These are phyloP conservation scores for Podarcis lilfordi DNA, from an alignment of 2,797 vertebrate species.

Conservation along the genomic window DNA sequence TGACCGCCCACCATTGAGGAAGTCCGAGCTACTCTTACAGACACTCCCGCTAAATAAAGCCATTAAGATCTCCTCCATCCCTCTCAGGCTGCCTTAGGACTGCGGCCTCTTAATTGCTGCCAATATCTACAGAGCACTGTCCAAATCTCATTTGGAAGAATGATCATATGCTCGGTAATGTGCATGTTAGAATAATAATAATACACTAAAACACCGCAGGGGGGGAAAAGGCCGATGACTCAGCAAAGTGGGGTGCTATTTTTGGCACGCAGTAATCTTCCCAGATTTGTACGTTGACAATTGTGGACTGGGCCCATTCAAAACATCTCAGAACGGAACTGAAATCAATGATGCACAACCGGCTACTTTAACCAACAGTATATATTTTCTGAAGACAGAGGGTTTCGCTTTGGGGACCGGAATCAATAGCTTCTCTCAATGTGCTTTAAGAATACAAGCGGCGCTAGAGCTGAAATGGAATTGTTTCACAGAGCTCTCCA, in stretches of 20 bases:
- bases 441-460: not conserved
- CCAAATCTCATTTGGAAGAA: slow-evolving; percentile 71
- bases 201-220: slow-evolving; percentile 59
- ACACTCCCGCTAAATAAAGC: slow-evolving; percentile 68
- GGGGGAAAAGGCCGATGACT: slow-evolving; percentile 63
- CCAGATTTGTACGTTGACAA: not conserved
- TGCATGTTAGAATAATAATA: slow-evolving; percentile 60
- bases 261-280: slow-evolving; percentile 48
- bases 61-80: slow-evolving; percentile 62
- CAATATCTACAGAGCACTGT: slow-evolving; percentile 56
- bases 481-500: not conserved
- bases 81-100: slow-evolving; percentile 57
- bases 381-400: slow-evolving; percentile 26
- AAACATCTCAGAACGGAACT: slow-evolving; percentile 40
- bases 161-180: slow-evolving; percentile 66
- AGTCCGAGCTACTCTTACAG: slow-evolving; percentile 41
- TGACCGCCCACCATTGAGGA: slow-evolving; percentile 69
- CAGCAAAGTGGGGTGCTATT: slow-evolving; percentile 56
- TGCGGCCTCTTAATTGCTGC: slow-evolving; percentile 62
- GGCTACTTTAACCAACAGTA: not conserved
- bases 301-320: not conserved
- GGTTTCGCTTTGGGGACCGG: not conserved
- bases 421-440: slow-evolving; percentile 6
- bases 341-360: slow-evolving; percentile 5
- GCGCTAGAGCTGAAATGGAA: not conserved